phyloP scores from a whole-genome alignment of 1,140 invertebrate genomes.

The Zeugodacus cucurbitae region DNA sequence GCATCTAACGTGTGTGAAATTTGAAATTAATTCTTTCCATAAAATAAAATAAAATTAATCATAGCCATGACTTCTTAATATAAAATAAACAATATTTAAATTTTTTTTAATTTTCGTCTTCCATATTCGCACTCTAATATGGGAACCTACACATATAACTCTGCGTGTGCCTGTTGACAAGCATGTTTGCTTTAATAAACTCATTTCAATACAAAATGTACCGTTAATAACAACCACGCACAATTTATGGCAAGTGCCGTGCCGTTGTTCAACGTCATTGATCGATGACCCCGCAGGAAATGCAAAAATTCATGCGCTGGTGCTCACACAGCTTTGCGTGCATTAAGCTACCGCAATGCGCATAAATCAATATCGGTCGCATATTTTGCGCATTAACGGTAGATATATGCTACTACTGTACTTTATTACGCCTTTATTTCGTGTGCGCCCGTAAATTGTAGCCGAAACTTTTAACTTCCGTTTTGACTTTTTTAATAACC shows the following conservation, averaged over 20 bases:
- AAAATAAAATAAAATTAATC: no score
- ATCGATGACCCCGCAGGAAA: slow-evolving; percentile 14
- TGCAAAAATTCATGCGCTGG: neutral
- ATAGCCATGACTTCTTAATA: no score
- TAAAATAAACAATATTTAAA: no score
- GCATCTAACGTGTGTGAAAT: no score
- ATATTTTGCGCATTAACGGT: slow-evolving; percentile 14
- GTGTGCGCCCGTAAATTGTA: neutral
- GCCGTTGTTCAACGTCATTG: neutral
- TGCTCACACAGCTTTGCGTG: no score
- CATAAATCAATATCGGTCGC: neutral
- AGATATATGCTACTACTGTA: neutral
- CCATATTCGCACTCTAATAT: neutral
- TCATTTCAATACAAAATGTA: slow-evolving; percentile 3
- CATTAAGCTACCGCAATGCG: neutral
- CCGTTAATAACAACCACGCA: neutral
- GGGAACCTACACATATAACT: neutral
- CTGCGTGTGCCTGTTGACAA: neutral
- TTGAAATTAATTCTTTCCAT: no score
- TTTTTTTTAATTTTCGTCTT: no score
- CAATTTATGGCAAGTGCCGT: neutral
- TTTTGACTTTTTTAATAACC: neutral
- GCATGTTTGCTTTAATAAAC: slow-evolving; percentile 28
- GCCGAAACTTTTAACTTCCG: neutral
- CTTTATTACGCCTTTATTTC: neutral